These are phyloP conservation scores for Myotis davidii DNA, from an alignment of 2,113 vertebrate species.

Conservation along the genomic window DNA sequence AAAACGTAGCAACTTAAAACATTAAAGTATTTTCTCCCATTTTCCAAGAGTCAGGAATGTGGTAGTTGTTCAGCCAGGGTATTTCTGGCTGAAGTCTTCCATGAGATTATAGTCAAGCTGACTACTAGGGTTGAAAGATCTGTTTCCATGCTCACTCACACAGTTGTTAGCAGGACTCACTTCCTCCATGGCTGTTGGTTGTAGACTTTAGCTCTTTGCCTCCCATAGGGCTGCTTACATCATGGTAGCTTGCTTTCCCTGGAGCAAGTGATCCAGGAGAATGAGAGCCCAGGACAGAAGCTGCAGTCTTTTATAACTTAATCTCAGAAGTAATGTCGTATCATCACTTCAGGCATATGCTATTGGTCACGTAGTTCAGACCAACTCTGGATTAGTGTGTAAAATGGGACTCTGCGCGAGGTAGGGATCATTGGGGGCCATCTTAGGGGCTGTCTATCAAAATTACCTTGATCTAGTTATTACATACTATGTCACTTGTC, in stretches of 20 bases:
- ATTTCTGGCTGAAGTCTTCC: neutral
- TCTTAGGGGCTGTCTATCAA: neutral
- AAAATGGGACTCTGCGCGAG: neutral
- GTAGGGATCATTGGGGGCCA: neutral
- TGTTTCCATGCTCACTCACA: neutral
- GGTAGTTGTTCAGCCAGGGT: neutral
- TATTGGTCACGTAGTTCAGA: neutral
- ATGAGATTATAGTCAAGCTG: neutral
- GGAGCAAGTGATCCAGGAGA: neutral
- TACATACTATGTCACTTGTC: neutral
- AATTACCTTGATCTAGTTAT: neutral
- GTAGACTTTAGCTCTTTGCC: neutral
- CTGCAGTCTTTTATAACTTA: neutral
- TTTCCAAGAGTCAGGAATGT: neutral
- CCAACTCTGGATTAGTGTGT: neutral
- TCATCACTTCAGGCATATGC: neutral
- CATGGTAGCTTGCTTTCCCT: neutral
- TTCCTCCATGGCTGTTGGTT: neutral
- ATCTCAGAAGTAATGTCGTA: neutral
- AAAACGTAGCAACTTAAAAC: slow-evolving; percentile 31
- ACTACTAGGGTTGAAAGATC: neutral
- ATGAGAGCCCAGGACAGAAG: neutral
- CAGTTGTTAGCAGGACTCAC: neutral
- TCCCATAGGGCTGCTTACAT: neutral
- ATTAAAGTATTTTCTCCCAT: neutral